Evolutionary conservation across 1,140 invertebrate species (phyloP).

Genomic region (Campoletis sonorensis): DNA sequence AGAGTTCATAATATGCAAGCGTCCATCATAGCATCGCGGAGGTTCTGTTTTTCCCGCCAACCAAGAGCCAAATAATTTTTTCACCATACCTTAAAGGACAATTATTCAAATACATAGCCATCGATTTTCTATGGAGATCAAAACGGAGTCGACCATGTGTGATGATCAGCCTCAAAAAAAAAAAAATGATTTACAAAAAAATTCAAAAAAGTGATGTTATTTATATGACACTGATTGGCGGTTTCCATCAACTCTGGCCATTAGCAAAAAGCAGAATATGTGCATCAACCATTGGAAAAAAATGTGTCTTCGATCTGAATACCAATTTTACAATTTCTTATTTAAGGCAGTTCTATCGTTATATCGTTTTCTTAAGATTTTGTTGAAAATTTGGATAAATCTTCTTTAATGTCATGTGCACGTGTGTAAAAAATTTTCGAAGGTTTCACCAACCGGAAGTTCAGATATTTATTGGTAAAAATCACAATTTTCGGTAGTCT

Average conservation of each 20-base stretch:
- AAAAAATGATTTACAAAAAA: not conserved
- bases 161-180: not conserved
- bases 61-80: not conserved
- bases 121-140: not conserved
- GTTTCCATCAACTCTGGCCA: not conserved
- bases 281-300: too few relatives aligned
- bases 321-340: too few relatives aligned
- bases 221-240: conserved; percentile 11
- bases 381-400: too few relatives aligned
- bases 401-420: too few relatives aligned
- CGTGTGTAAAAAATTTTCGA: too few relatives aligned
- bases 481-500: too few relatives aligned
- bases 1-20: not conserved
- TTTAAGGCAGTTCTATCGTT: too few relatives aligned
- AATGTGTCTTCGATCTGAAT: too few relatives aligned
- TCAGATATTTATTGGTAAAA: too few relatives aligned
- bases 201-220: not conserved
- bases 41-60: not conserved
- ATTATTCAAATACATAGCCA: not conserved
- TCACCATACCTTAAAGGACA: not conserved
- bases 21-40: not conserved
- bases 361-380: too few relatives aligned
- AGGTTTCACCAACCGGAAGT: too few relatives aligned
- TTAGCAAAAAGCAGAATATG: not conserved
- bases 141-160: not conserved